Evolutionary conservation across 2,888 invertebrate genomes (phyloP).

Genomic region (Ochropleura plecta): DNA sequence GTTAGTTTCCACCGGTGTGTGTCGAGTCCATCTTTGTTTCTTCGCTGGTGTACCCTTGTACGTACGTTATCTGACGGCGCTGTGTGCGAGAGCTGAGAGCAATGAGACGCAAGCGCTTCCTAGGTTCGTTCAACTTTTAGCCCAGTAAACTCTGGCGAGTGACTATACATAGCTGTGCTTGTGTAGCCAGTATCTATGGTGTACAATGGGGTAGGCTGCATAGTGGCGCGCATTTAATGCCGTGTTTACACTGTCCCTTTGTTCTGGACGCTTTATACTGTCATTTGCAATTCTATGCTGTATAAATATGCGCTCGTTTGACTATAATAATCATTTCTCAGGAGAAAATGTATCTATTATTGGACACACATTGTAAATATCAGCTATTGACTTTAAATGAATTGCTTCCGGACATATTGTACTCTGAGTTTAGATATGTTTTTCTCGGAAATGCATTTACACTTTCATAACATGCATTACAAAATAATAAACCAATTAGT

Average conservation of each 20-base stretch:
- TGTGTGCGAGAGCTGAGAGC: constrained; percentile 87
- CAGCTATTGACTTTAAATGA: constrained; percentile 41
- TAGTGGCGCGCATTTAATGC: constrained; percentile 72
- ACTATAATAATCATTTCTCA: constrained; percentile 56
- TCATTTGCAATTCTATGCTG: constrained; percentile 69
- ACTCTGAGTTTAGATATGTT: constrained; percentile 11
- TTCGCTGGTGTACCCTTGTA: constrained; percentile 70
- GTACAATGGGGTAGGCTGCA: constrained; percentile 72
- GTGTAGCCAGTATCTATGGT: constrained; percentile 72
- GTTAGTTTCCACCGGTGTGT: constrained; percentile 83
- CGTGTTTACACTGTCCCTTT: constrained; percentile 79
- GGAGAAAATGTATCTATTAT: constrained; percentile 50
- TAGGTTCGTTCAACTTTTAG: constrained; percentile 90
- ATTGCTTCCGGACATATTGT: constrained; percentile 39
- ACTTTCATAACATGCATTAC: constrained; percentile 4
- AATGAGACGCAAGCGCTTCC: constrained; percentile 84
- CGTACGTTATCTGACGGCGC: constrained; percentile 66
- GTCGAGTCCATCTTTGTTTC: constrained; percentile 81
- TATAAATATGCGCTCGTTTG: constrained; percentile 56
- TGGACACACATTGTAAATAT: constrained; percentile 37
- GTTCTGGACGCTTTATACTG: constrained; percentile 71
- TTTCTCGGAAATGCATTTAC: constrained; percentile 20
- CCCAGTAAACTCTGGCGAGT: constrained; percentile 89
- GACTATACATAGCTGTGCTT: constrained; percentile 75
- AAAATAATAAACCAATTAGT: constrained; percentile 8